Evolutionary conservation across 2,888 invertebrate species (phyloP).

Genomic region (Apodemia hepburni): DNA sequence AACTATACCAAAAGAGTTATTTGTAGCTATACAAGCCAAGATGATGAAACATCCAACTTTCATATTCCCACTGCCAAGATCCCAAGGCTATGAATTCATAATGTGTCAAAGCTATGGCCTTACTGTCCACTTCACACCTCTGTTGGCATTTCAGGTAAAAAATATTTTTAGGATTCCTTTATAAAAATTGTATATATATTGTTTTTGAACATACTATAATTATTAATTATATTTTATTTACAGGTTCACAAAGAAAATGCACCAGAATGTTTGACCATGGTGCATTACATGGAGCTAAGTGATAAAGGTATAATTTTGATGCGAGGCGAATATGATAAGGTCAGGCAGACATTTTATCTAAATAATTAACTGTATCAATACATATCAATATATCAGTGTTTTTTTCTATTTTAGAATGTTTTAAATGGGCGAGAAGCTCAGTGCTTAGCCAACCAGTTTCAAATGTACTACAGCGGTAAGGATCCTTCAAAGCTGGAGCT

Average conservation of each 20-base stretch:
- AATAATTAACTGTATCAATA: neutral
- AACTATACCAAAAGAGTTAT: constrained; percentile 82
- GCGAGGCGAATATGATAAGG: constrained; percentile 91
- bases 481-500: constrained; percentile 81
- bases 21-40: constrained; percentile 76
- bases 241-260: constrained; percentile 93
- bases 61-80: constrained; percentile 88
- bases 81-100: constrained; percentile 92
- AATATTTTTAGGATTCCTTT: neutral
- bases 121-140: constrained; percentile 90
- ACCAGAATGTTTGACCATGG: constrained; percentile 90
- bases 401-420: constrained; percentile 74
- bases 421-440: constrained; percentile 89
- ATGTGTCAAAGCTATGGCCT: constrained; percentile 87
- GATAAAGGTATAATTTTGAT: constrained; percentile 89
- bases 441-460: constrained; percentile 91
- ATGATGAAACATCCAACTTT: constrained; percentile 85
- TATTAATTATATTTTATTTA: constrained; percentile 8
- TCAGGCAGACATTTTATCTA: neutral
- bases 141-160: constrained; percentile 90
- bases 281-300: constrained; percentile 88
- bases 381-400: constrained; percentile 83
- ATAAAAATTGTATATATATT: neutral
- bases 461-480: constrained; percentile 88
- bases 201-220: neutral